A percentile compares a stretch with the other conserved stretches of the same genome.
These are phyloP conservation scores for Myoxocephalus aenaeus DNA, from an alignment of 2,797 vertebrate species.

Conservation along the genomic window DNA sequence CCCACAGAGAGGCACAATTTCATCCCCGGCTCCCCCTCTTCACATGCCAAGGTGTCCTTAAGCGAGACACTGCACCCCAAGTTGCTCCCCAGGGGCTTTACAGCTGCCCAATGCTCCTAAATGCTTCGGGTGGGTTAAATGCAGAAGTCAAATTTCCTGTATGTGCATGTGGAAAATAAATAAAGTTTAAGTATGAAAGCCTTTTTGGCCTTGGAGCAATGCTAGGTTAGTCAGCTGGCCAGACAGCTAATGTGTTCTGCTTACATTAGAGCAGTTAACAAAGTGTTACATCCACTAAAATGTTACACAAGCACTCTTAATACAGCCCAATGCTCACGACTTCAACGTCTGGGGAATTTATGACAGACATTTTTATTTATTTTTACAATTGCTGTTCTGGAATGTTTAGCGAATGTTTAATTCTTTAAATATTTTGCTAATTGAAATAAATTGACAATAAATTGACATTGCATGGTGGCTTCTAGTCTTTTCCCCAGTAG, in stretches of 20 bases:
- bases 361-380: not conserved
- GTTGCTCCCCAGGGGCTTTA: not conserved
- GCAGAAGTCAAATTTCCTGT: no score
- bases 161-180: no score
- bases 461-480: constrained; percentile 3
- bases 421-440: constrained; percentile 1
- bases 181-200: not conserved
- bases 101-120: not conserved
- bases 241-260: not conserved
- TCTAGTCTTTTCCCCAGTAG: constrained; percentile 1
- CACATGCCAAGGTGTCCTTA: not conserved
- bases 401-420: not conserved
- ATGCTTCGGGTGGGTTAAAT: not conserved
- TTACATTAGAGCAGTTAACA: not conserved
- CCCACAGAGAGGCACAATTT: not conserved
- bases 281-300: not conserved
- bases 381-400: not conserved
- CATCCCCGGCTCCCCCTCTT: not conserved
- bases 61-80: no score
- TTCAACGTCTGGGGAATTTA: not conserved
- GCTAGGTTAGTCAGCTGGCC: no score
- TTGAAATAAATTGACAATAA: constrained; percentile 15
- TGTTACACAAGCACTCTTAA: not conserved
- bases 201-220: no score
- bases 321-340: not conserved